Evolutionary conservation across 2,113 vertebrate species (phyloP), one percentile per base, ranked within the genome.

Genomic region (Chelonoidis abingdonii): DNA sequence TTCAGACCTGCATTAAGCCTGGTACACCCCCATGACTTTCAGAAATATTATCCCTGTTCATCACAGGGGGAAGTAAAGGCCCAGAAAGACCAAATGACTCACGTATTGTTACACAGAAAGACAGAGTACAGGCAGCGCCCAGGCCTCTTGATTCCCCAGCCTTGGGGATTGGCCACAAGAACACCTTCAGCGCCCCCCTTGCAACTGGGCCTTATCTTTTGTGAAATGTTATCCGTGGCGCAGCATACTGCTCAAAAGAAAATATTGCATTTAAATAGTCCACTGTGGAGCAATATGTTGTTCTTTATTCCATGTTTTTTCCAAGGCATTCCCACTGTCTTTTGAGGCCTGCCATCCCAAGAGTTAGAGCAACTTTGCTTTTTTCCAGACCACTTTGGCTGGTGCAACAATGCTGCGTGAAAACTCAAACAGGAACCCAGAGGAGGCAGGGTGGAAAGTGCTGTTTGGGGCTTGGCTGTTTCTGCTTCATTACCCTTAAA

Each of bases 401-500:
- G 19, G 65, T 69, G 79, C 35, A 27, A n/a, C 19, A 38, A 8
- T 1, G 0, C 25, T 57, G 38, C 49, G 80, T 95, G 84, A 52
- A 96, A 93, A 86, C 22, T 75, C 54, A 59, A 88, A 24, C 35
- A 90, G 93, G 22, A 93, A 80, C 57, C 29, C 80, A 89, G 88
- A 47, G n/a, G 7, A 62, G 81, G 38, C 72, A 84, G 83, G 49
- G 57, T 86, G 59, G 89, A 88, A 88, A 52, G 75, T 85, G 54
- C 52, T 96, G 16, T 92, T 95, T 79, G 78, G 88, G 56, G 81
- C 86, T 80, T 79, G 57, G 38, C 86, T 24, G 59, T 90, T 57
- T 96, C 86, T 96, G 56, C 97, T 91, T 87, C 38, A 3, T 92
- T 87, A 72, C 88, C 5, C 1, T 93, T 92, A 81, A 94, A 95